These are phyloP conservation scores for Macaria liturata DNA, from an alignment of 2,888 invertebrate species.

Conservation along the genomic window DNA sequence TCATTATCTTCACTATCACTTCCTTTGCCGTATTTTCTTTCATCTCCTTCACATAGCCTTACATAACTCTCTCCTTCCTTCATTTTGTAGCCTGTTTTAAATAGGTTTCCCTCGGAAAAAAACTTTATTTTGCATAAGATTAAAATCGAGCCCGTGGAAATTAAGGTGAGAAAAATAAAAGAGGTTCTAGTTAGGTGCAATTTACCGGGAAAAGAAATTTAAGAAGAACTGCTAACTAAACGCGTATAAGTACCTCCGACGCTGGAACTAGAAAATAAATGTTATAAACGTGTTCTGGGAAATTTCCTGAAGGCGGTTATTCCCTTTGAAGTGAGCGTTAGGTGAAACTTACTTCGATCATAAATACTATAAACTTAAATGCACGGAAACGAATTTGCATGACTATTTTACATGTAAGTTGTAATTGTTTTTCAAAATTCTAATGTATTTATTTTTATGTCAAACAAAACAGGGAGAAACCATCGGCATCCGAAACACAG, in stretches of 20 bases:
- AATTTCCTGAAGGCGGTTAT: no score
- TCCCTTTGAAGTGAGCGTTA: no score
- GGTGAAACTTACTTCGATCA: no score
- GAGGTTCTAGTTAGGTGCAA: conserved; percentile 26
- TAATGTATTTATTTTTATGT: no score
- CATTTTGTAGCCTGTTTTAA: conserved; percentile 42
- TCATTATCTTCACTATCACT: neutral
- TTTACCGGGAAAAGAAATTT: conserved; percentile 20
- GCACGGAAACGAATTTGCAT: no score
- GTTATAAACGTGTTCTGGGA: no score
- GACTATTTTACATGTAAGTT: no score
- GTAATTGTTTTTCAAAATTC: no score
- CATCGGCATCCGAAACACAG: no score
- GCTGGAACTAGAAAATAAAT: no score
- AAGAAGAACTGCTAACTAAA: conserved; percentile 6
- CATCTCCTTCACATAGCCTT: conserved; percentile 22
- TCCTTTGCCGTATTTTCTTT: neutral
- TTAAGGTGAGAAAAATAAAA: conserved; percentile 31
- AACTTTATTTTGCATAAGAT: conserved; percentile 35
- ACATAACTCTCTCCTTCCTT: conserved; percentile 25
- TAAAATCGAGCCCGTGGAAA: conserved; percentile 36
- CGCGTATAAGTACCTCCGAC: neutral
- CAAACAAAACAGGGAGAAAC: no score
- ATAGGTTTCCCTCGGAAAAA: conserved; percentile 35
- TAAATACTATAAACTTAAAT: no score